These are phyloP conservation scores for Gymnobelideus leadbeateri DNA, from an alignment of 2,113 vertebrate genomes.

Conservation along the genomic window DNA sequence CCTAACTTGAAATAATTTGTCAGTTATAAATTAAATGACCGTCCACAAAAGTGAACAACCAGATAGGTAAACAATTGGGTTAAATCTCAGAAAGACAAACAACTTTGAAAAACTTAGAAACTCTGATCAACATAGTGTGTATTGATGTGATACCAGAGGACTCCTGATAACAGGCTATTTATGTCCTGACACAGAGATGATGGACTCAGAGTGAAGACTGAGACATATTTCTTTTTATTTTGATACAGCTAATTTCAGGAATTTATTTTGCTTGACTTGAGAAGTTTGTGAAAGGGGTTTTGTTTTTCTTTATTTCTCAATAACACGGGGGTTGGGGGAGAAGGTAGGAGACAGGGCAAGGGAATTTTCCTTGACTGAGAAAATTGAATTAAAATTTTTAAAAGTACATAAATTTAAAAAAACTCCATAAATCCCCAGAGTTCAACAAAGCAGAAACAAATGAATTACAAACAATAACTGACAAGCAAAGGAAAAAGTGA, in stretches of 20 bases:
- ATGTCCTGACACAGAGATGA: not conserved
- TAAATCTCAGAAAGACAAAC: not conserved
- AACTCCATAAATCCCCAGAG: not conserved
- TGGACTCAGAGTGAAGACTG: not conserved
- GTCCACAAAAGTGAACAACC: not conserved
- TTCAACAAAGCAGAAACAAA: not conserved
- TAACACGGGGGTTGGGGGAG: not conserved
- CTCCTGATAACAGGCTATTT: not conserved
- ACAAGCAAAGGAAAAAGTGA: not conserved
- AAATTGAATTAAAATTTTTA: not conserved
- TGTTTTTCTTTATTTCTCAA: not conserved
- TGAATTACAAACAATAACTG: not conserved
- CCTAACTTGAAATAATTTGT: not conserved
- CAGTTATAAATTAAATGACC: not conserved
- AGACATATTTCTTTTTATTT: not conserved
- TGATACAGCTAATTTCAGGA: not conserved
- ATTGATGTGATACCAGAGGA: not conserved
- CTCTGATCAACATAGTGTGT: not conserved
- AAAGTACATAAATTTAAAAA: not conserved
- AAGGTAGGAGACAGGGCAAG: not conserved
- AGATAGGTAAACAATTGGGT: not conserved
- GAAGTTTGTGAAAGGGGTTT: not conserved
- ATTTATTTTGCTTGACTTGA: not conserved
- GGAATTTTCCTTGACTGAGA: not conserved
- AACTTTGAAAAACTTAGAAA: not conserved